A percentile compares a stretch with the other conserved stretches of the same genome.
These are phyloP conservation scores for Drosophila equinoxialis DNA, from an alignment of 1,140 invertebrate species.

Conservation along the genomic window DNA sequence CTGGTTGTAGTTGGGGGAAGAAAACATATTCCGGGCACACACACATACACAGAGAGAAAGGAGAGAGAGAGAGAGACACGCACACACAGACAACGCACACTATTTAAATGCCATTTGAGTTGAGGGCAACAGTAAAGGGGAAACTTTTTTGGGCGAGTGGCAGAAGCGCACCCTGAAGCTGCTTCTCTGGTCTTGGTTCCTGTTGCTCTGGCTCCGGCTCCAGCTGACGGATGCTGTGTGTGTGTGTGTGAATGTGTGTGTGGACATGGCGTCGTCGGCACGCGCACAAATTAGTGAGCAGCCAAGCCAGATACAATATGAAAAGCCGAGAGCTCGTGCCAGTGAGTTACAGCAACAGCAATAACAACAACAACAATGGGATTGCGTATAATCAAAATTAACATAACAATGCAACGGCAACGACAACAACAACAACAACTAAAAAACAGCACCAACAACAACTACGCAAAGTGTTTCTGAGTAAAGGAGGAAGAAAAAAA, in stretches of 20 bases:
- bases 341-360: constrained; percentile 38
- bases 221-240: constrained; percentile 29
- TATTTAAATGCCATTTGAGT: constrained; percentile 72
- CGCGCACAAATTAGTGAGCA: constrained; percentile 76
- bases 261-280: constrained; percentile 50
- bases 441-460: constrained; percentile 5
- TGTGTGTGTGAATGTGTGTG: neutral
- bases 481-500: constrained; percentile 32
- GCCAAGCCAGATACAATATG: constrained; percentile 48
- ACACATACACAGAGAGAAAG: neutral
- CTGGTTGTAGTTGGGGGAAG: neutral
- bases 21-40: constrained; percentile 17
- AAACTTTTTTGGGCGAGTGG: neutral
- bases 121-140: constrained; percentile 10
- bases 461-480: constrained; percentile 51
- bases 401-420: constrained; percentile 69
- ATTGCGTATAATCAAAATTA: constrained; percentile 76
- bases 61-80: constrained; percentile 17
- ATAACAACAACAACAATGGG: constrained; percentile 66
- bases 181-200: neutral
- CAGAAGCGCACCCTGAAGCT: constrained; percentile 44
- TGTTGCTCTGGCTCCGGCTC: neutral
- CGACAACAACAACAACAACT: constrained; percentile 44
- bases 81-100: constrained; percentile 26
- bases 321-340: constrained; percentile 67